A percentile compares a stretch with the other conserved stretches of the same genome.
Evolutionary conservation across 2,797 vertebrate genomes (phyloP).

Genomic region (Luscinia megarhynchos): DNA sequence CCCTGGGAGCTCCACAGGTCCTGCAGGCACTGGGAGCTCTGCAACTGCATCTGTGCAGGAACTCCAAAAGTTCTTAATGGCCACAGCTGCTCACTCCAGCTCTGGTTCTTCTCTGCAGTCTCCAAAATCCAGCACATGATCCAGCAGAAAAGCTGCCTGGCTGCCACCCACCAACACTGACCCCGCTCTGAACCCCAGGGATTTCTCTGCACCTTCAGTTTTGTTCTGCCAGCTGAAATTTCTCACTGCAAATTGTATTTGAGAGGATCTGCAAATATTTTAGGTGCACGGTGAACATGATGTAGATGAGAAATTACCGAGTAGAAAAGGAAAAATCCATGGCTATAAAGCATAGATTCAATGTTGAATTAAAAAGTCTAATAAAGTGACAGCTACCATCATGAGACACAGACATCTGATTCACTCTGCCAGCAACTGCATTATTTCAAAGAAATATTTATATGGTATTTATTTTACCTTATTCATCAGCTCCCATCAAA

Average conservation of each 20-base stretch:
- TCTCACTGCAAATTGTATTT: background rate
- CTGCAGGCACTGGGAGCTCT: background rate
- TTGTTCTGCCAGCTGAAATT: background rate
- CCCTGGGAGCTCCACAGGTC: background rate
- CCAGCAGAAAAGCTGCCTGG: background rate
- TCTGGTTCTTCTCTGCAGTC: background rate
- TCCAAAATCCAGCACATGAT: background rate
- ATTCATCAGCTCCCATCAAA: slow-evolving; percentile 43
- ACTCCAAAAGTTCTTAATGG: background rate
- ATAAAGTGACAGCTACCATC: slow-evolving; percentile 34
- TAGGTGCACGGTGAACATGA: background rate
- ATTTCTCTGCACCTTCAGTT: background rate
- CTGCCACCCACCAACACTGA: background rate
- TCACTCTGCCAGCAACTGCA: background rate
- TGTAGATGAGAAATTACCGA: background rate
- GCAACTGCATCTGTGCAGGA: background rate
- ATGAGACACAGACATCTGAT: slow-evolving; percentile 11
- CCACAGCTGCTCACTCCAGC: background rate
- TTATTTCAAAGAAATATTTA: slow-evolving; percentile 34
- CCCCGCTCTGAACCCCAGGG: background rate
- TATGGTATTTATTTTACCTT: background rate
- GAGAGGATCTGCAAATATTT: slow-evolving; percentile 29
- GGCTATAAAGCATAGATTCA: background rate
- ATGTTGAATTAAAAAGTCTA: slow-evolving; percentile 18
- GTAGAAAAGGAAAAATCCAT: background rate